Evolutionary conservation across 2,888 invertebrate species (phyloP), one percentile per base, ranked within the genome.

Genomic region (Tenthredo mesomela): DNA sequence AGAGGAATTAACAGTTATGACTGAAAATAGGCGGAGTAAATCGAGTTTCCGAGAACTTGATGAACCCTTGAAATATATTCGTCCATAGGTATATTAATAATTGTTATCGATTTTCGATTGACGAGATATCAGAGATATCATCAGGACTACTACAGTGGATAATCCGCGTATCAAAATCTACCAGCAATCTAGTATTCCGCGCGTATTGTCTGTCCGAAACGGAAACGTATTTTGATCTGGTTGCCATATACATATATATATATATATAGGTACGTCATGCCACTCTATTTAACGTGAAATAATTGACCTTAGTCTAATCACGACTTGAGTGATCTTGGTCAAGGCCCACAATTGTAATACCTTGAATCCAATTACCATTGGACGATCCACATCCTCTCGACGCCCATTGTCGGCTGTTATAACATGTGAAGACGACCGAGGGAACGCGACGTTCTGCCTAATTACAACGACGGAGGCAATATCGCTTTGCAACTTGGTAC

Each of bases 391-490:
- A 40, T 80, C 58, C 58, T 73, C 73, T 25, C n/a, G 43, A 73
- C 73, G 15, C 73, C 43, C 25, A 73, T 73, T 73, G 73, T 73
- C 21, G 18, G 21, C 43, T 43, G 21, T 21, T 73, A 73, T 43
- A 73, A 43, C 73, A 73, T 73, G 77, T 50, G 77, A 77, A 77
- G 54, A 77, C 77, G 54, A 77, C 77, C 67, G 10, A 61, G 25
- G 61, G 10, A 21, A 58, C 50, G 50, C 50, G 77, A 77, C 50
- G 54, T 77, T 77, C 54, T 33, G 7, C 29, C 77, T 77, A 77
- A 77, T 77, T 77, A 77, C 77, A 33, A 54, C 77, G 50, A 77
- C 73, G 77, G 1, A 77, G 78, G 78, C 61, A 80, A 80, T 80
- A 80, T 80, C 58, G 78, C 78, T 61, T 80, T 80, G 61, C 78